Evolutionary conservation across 2,888 invertebrate species (phyloP).

Genomic region (Erebia aethiops): DNA sequence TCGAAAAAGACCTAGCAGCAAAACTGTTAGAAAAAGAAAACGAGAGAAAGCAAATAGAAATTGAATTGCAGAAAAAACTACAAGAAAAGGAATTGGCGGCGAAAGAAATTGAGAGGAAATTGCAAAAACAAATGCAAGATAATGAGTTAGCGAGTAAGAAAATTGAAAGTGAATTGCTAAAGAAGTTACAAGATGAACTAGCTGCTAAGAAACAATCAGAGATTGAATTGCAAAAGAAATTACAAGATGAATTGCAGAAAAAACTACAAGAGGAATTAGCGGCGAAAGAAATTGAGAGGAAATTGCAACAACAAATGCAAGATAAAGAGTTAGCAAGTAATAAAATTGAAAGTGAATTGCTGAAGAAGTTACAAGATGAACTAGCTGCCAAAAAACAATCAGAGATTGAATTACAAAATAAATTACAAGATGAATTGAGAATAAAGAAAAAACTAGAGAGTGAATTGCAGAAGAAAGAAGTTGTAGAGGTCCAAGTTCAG

Average conservation of each 20-base stretch:
- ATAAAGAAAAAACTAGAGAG: slow-evolving; percentile 40
- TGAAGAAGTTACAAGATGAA: slow-evolving; percentile 37
- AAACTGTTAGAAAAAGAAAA: slow-evolving; percentile 29
- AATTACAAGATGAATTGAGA: slow-evolving; percentile 41
- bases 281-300: slow-evolving; percentile 40
- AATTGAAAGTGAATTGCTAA: slow-evolving; percentile 36
- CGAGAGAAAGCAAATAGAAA: slow-evolving; percentile 35
- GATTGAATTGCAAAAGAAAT: slow-evolving; percentile 39
- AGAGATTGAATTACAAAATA: slow-evolving; percentile 39
- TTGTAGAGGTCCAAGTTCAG: slow-evolving; percentile 33
- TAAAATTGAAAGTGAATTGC: slow-evolving; percentile 35
- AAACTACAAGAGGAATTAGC: slow-evolving; percentile 29
- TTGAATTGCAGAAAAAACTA: slow-evolving; percentile 31
- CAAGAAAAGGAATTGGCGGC: slow-evolving; percentile 27
- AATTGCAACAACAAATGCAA: slow-evolving; percentile 34
- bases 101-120: slow-evolving; percentile 40
- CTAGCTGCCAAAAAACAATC: slow-evolving; percentile 36
- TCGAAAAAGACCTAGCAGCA: slow-evolving; percentile 29
- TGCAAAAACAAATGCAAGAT: slow-evolving; percentile 37
- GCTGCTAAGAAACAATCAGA: slow-evolving; percentile 37
- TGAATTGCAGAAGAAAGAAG: slow-evolving; percentile 41
- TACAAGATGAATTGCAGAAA: slow-evolving; percentile 26
- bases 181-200: slow-evolving; percentile 38
- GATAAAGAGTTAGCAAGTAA: slow-evolving; percentile 38
- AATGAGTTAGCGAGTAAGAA: slow-evolving; percentile 35